A percentile compares a stretch with the other conserved stretches of the same genome.
Conservation (phyloP, 2,888 invertebrate genomes). For the Amphiduros pacificus region DNA sequence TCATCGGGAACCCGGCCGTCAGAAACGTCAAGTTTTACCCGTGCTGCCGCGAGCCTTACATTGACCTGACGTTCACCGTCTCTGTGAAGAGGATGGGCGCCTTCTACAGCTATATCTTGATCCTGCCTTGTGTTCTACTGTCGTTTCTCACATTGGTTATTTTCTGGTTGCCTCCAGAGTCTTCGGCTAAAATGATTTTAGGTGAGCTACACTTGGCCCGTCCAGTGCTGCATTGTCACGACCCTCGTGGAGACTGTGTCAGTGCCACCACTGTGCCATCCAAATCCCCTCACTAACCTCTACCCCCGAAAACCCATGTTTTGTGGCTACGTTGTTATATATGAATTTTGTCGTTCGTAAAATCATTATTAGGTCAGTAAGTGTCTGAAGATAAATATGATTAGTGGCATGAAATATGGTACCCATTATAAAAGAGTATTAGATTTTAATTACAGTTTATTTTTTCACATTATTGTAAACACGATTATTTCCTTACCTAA, state of each 20-base stretch:
- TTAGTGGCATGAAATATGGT: too few species aligned
- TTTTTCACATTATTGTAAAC: too few species aligned
- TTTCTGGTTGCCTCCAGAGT: conserved; percentile 61
- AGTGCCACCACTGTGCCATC: too few species aligned
- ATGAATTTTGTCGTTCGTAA: too few species aligned
- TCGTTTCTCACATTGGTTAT: conserved; percentile 59
- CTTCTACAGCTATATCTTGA: conserved; percentile 59
- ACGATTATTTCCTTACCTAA: too few species aligned
- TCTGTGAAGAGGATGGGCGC: conserved; percentile 33
- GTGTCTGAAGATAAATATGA: not conserved
- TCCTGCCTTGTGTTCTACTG: conserved; percentile 59
- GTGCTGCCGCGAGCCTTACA: conserved; percentile 51
- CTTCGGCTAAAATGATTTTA: conserved; percentile 58
- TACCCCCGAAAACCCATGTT: too few species aligned
- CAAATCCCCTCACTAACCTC: not conserved
- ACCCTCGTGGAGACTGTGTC: too few species aligned
- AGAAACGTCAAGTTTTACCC: conserved; percentile 43
- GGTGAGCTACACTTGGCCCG: conserved; percentile 47
- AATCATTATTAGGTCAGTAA: not conserved
- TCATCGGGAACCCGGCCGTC: conserved; percentile 43
- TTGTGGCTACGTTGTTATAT: too few species aligned
- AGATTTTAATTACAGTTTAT: too few species aligned
- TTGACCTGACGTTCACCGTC: conserved; percentile 53
- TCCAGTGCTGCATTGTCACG: too few species aligned
- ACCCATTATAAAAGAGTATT: too few species aligned